phyloP scores from a whole-genome alignment of 2,797 vertebrate species.

The Cuculus canorus region DNA sequence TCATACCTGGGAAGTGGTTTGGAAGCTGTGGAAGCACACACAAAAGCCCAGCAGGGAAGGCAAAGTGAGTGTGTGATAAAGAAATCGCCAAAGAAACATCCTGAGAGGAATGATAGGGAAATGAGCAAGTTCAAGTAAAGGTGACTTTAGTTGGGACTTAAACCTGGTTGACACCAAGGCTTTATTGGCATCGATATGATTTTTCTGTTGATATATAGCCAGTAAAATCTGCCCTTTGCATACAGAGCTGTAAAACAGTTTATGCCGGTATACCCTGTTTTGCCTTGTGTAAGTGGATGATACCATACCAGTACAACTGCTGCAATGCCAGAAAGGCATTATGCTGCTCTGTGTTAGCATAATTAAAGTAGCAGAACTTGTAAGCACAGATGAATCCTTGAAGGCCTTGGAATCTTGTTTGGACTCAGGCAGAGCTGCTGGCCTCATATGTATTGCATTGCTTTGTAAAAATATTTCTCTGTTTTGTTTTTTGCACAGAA shows the following conservation, averaged over 20 bases:
- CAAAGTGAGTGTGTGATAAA: accelerated
- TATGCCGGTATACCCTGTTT: neutral
- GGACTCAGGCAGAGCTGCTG: neutral
- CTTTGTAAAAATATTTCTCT: neutral
- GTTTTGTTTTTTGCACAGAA: neutral
- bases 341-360: neutral
- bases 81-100: neutral
- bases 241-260: neutral
- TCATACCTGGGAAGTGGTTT: neutral
- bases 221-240: neutral
- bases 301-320: neutral
- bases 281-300: neutral
- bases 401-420: neutral
- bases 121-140: neutral
- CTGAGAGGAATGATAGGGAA: neutral
- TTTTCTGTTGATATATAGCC: neutral
- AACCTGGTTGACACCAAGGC: neutral
- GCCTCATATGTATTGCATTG: neutral
- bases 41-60: neutral
- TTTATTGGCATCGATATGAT: neutral
- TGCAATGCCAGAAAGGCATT: neutral
- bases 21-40: neutral
- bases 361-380: constrained; percentile 27
- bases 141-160: neutral
- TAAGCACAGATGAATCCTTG: neutral